Conservation (phyloP, 2,888 invertebrate species). For the Stenolophus ochropezus region DNA sequence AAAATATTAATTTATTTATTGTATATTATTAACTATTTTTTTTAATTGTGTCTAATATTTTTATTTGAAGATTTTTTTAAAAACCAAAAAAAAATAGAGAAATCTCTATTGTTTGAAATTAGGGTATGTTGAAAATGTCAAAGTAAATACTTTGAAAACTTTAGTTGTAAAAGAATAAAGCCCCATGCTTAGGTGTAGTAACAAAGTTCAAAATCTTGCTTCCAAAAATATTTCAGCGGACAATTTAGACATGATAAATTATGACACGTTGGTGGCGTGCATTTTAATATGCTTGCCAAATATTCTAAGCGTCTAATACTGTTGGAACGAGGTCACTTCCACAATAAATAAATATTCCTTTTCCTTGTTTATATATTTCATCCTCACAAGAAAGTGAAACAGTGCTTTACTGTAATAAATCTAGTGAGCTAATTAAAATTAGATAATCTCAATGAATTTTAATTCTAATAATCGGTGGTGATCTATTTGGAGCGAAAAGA, state of each 20-base stretch:
- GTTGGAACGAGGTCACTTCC: conserved; percentile 32
- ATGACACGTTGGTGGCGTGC: conserved; percentile 14
- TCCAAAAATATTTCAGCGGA: conserved; percentile 13
- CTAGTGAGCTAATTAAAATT: conserved; percentile 2
- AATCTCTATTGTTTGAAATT: too few relatives aligned
- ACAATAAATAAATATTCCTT: conserved; percentile 43
- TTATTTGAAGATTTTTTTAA: too few relatives aligned
- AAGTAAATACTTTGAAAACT: too few relatives aligned
- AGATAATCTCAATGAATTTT: conserved; percentile 27
- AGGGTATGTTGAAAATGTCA: too few relatives aligned
- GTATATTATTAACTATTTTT: too few relatives aligned
- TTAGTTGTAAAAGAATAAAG: too few relatives aligned
- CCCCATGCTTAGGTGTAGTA: not conserved
- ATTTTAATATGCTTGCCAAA: conserved; percentile 47
- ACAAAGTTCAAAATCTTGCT: not conserved
- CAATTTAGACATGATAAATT: conserved; percentile 41
- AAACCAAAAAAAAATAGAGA: too few relatives aligned
- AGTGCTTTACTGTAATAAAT: conserved; percentile 8
- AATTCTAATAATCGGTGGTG: conserved; percentile 19
- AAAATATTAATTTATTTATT: too few relatives aligned
- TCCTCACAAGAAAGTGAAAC: conserved; percentile 15
- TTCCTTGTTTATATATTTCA: conserved; percentile 23
- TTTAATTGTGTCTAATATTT: too few relatives aligned
- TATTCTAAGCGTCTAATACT: conserved; percentile 23
- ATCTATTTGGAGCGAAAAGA: conserved; percentile 33